A percentile compares a stretch with the other conserved stretches of the same genome.
These are phyloP conservation scores for Sycophila texana DNA, from an alignment of 2,888 invertebrate genomes.

Conservation along the genomic window DNA sequence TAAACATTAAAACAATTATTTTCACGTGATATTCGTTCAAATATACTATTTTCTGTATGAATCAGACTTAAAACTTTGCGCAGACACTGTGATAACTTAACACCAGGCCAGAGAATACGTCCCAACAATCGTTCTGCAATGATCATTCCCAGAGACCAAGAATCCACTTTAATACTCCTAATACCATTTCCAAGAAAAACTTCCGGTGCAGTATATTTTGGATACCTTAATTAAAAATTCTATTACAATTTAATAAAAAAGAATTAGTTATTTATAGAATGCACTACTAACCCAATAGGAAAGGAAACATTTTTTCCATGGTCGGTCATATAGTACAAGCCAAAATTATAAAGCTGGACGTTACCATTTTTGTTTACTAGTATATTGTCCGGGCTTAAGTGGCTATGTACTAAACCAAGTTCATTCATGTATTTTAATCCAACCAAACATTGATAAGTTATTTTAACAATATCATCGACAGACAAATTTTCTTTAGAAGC, in stretches of 20 bases:
- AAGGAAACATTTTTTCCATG: slow-evolving; percentile 91
- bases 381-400: slow-evolving; percentile 89
- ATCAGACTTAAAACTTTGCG: slow-evolving; percentile 85
- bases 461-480: slow-evolving; percentile 79
- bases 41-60: slow-evolving; percentile 79
- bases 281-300: slow-evolving; percentile 83
- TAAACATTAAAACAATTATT: slow-evolving; percentile 83
- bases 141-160: slow-evolving; percentile 96
- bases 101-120: slow-evolving; percentile 83
- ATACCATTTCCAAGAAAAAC: slow-evolving; percentile 82
- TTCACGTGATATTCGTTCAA: slow-evolving; percentile 87
- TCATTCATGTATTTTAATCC: slow-evolving; percentile 86
- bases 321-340: slow-evolving; percentile 94
- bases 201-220: slow-evolving; percentile 90
- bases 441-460: slow-evolving; percentile 85
- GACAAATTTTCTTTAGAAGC: slow-evolving; percentile 76
- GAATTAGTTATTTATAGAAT: slow-evolving; percentile 14
- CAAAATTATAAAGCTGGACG: slow-evolving; percentile 94
- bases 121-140: slow-evolving; percentile 87
- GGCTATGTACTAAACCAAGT: slow-evolving; percentile 86
- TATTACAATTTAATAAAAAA: background rate
- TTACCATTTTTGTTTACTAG: slow-evolving; percentile 83
- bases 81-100: slow-evolving; percentile 85
- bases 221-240: slow-evolving; percentile 78
- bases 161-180: slow-evolving; percentile 87